These are phyloP conservation scores for Panurus biarmicus DNA, from an alignment of 2,113 vertebrate species.

Conservation along the genomic window DNA sequence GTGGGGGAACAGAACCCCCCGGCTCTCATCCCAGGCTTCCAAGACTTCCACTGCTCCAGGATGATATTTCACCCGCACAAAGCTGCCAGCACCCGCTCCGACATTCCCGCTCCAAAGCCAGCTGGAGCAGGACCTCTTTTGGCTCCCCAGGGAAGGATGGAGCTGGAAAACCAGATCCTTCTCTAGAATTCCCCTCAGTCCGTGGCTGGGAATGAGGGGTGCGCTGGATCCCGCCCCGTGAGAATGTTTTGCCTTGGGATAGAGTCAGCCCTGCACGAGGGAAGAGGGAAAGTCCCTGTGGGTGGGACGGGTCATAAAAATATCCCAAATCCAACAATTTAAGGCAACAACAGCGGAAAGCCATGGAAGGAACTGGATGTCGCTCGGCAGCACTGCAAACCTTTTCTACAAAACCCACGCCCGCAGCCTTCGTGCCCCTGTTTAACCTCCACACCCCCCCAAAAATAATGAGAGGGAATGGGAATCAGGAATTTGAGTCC, in stretches of 20 bases:
- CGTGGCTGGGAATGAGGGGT: fast-evolving
- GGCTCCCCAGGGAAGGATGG: neutral
- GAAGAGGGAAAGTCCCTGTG: neutral
- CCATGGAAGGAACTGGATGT: fast-evolving
- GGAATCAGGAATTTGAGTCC: neutral
- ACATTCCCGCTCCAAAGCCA: fast-evolving
- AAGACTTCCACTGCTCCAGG: neutral
- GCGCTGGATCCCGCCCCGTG: fast-evolving
- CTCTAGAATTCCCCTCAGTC: neutral
- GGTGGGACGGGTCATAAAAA: neutral
- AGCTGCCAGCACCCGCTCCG: neutral
- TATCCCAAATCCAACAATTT: neutral
- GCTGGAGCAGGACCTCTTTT: fast-evolving
- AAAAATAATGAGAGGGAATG: fast-evolving
- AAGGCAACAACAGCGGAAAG: neutral
- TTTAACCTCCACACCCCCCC: fast-evolving
- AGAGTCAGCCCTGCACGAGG: neutral
- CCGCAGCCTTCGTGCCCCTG: fast-evolving
- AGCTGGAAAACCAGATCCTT: neutral
- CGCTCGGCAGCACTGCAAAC: fast-evolving
- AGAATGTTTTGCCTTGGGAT: neutral
- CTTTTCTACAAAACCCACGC: neutral
- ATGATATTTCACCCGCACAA: neutral
- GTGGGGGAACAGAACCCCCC: neutral
- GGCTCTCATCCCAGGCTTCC: neutral